Conservation (phyloP, 2,888 invertebrate species). For the Chrysopilus asiliformis region DNA sequence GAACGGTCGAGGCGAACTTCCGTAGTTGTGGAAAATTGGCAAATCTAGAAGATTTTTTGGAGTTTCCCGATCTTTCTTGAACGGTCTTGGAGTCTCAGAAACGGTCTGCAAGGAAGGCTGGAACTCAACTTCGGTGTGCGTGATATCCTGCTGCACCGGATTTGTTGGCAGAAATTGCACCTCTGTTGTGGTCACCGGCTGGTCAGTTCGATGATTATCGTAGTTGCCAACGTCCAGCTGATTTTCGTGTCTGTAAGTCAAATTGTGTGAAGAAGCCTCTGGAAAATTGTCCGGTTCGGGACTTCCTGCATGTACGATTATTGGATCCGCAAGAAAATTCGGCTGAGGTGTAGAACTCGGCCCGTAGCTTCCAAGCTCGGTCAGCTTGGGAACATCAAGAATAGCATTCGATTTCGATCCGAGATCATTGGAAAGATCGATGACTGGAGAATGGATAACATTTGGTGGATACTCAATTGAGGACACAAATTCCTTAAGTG, state of each 20-base stretch:
- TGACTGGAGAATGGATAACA: conserved; percentile 42
- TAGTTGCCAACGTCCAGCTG: conserved; percentile 13
- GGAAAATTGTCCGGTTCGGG: conserved; percentile 41
- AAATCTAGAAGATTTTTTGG: conserved; percentile 41
- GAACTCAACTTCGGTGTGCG: conserved; percentile 9
- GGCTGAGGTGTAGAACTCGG: conserved; percentile 6
- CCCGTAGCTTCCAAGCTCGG: conserved; percentile 9
- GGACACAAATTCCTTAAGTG: conserved; percentile 52
- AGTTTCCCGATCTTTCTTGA: conserved; percentile 25
- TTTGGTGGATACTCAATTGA: conserved; percentile 60
- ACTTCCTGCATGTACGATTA: conserved; percentile 27
- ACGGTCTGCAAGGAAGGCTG: conserved; percentile 15
- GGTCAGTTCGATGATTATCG: conserved; percentile 11
- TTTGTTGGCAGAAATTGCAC: too few relatives aligned
- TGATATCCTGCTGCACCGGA: conserved; percentile 12
- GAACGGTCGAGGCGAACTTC: conserved; percentile 42
- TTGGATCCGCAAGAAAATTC: conserved; percentile 26
- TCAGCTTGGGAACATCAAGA: conserved; percentile 5
- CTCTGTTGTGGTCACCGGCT: conserved; percentile 8
- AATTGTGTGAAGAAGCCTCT: conserved; percentile 28
- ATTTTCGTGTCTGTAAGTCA: conserved; percentile 16
- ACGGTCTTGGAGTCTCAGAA: conserved; percentile 8
- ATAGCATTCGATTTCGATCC: neutral
- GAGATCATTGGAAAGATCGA: conserved; percentile 38
- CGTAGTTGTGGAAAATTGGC: conserved; percentile 42